These are phyloP conservation scores for Vimba vimba DNA, from an alignment of 2,113 vertebrate species.

Conservation along the genomic window DNA sequence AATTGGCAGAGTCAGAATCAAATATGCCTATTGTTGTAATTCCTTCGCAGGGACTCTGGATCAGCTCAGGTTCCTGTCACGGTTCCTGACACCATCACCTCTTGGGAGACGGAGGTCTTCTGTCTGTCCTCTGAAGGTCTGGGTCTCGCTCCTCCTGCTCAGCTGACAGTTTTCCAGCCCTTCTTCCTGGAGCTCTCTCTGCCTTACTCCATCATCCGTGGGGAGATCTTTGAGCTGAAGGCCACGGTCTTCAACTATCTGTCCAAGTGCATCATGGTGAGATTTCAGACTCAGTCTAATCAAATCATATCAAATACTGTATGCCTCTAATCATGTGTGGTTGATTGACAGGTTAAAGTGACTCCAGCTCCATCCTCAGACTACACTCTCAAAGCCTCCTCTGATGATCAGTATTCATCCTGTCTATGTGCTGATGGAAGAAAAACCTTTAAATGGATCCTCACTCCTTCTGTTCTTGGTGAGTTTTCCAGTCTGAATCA, in stretches of 20 bases:
- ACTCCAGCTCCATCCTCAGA: conserved; percentile 63
- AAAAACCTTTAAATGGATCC: conserved; percentile 73
- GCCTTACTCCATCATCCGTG: conserved; percentile 86
- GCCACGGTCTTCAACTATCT: conserved; percentile 86
- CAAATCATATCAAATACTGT: background rate
- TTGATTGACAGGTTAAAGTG: conserved; percentile 70
- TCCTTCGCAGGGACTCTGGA: conserved; percentile 74
- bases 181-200: conserved; percentile 87
- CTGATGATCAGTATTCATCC: too few species aligned
- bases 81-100: conserved; percentile 87
- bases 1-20: background rate
- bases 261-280: conserved; percentile 82
- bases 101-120: conserved; percentile 85
- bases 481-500: background rate
- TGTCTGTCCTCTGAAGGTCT: conserved; percentile 81
- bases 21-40: background rate
- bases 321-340: conserved; percentile 38
- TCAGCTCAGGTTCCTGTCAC: conserved; percentile 68
- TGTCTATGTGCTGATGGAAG: conserved; percentile 63
- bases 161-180: conserved; percentile 82
- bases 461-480: conserved; percentile 59
- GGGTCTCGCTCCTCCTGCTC: conserved; percentile 79
- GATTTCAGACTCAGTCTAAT: background rate
- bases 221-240: conserved; percentile 85
- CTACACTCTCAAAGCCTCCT: too few species aligned